Percentiles rank a stretch among this genome's conserved stretches.
Conservation (phyloP, 2,888 invertebrate species). For the Agrenia bidenticulata region DNA sequence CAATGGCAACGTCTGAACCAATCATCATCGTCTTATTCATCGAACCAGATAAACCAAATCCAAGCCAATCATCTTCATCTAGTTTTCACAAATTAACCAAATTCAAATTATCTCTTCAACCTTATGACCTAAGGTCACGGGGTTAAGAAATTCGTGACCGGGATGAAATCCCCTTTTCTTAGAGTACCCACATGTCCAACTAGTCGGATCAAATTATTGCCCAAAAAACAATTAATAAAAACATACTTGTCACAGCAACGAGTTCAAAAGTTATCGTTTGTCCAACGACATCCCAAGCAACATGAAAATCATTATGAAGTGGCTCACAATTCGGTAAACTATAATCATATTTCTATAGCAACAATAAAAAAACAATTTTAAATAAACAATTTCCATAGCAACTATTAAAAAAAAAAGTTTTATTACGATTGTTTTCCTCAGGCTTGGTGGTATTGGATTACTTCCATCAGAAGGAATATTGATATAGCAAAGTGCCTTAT, state of each 20-base stretch:
- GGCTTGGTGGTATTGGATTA: conserved; percentile 73
- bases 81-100: no score
- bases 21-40: conserved; percentile 72
- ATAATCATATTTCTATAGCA: conserved; percentile 55
- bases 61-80: conserved; percentile 78
- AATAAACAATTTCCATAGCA: neutral
- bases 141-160: no score
- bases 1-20: conserved; percentile 80
- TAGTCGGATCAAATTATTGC: conserved; percentile 1
- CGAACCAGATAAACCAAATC: conserved; percentile 83
- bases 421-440: conserved; percentile 62
- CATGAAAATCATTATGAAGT: conserved; percentile 77
- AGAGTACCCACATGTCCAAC: no score
- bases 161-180: no score
- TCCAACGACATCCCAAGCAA: conserved; percentile 89
- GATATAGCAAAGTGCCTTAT: conserved; percentile 44
- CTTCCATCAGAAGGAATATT: conserved; percentile 30
- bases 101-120: conserved; percentile 23
- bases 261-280: conserved; percentile 81
- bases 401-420: neutral
- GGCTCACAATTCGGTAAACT: conserved; percentile 80
- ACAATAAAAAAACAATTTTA: conserved; percentile 17
- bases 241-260: conserved; percentile 71
- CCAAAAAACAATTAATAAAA: conserved; percentile 9
- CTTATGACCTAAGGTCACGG: no score